Percentiles rank a stretch among this genome's conserved stretches.
Evolutionary conservation across 2,797 vertebrate genomes (phyloP).

Genomic region (Ambastaia sidthimunki): DNA sequence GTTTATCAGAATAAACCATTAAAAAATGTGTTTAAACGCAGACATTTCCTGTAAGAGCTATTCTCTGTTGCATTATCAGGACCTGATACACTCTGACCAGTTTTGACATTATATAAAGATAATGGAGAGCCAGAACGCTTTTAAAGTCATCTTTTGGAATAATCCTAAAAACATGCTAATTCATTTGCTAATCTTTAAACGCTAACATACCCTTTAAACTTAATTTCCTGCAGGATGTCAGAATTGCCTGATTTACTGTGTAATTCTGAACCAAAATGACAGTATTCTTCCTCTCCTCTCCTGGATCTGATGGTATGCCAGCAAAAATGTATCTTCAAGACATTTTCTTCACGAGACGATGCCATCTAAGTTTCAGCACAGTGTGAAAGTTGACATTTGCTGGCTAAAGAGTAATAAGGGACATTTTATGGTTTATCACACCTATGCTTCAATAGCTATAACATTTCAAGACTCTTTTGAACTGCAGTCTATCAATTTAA

Average conservation of each 20-base stretch:
- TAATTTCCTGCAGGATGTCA: conserved; percentile 48
- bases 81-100: no score
- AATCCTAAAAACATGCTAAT: conserved; percentile 63
- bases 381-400: conserved; percentile 11
- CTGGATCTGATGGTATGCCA: conserved; percentile 3
- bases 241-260: conserved; percentile 54
- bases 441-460: background rate
- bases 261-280: conserved; percentile 26
- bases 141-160: conserved; percentile 39
- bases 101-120: background rate
- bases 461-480: background rate
- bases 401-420: conserved; percentile 1
- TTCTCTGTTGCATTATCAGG: no score
- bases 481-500: background rate
- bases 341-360: background rate
- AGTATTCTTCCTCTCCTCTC: conserved; percentile 14
- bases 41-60: no score
- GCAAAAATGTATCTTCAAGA: background rate
- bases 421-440: conserved; percentile 2
- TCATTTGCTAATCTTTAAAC: conserved; percentile 56
- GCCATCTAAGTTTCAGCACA: background rate
- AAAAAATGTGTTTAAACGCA: no score
- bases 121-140: conserved; percentile 16
- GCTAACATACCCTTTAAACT: conserved; percentile 53
- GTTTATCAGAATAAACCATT: no score